phyloP scores from a whole-genome alignment of 2,113 vertebrate species.

The Climacteris rufus region DNA sequence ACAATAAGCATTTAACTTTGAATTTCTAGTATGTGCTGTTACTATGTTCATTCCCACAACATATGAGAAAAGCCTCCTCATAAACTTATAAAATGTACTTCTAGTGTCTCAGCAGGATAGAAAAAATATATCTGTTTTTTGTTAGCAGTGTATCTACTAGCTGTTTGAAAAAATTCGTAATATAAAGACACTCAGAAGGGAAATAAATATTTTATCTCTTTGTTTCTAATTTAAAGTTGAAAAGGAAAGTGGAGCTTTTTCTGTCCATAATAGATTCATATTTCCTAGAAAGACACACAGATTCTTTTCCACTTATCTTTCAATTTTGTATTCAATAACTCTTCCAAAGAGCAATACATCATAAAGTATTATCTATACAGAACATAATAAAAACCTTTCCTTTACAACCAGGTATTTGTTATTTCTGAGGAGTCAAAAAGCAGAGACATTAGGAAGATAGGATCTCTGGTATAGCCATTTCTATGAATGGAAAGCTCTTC shows the following conservation, averaged over 20 bases:
- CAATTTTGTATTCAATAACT: not conserved
- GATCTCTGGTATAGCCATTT: not conserved
- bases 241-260: not conserved
- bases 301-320: constrained; percentile 23
- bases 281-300: not conserved
- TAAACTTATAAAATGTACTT: not conserved
- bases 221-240: constrained; percentile 39
- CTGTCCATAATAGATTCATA: not conserved
- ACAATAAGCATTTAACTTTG: not conserved
- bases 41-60: not conserved
- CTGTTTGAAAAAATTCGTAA: not conserved
- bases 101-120: not conserved
- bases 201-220: constrained; percentile 36
- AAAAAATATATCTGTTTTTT: not conserved
- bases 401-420: constrained; percentile 6
- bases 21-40: not conserved
- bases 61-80: not conserved
- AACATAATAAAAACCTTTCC: not conserved
- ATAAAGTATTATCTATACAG: not conserved
- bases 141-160: not conserved
- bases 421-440: not conserved
- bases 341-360: not conserved
- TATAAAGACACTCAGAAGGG: not conserved
- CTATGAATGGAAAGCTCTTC: not conserved
- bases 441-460: not conserved